phyloP scores from a whole-genome alignment of 2,113 vertebrate species.

The Hystrix cristata region DNA sequence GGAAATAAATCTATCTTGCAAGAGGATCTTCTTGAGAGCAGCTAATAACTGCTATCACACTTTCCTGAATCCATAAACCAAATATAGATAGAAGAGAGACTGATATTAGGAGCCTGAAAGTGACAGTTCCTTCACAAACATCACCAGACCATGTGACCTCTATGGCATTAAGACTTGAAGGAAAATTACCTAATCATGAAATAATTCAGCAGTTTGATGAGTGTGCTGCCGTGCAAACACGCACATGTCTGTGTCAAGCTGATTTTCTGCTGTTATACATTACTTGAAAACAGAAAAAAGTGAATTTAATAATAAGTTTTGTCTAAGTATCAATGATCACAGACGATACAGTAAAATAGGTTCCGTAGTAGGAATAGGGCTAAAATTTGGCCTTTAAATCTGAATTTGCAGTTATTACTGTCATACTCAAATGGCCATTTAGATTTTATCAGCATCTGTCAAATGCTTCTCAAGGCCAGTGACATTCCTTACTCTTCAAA shows the following conservation, averaged over 20 bases:
- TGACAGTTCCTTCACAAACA: constrained; percentile 89
- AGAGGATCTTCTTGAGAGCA: constrained; percentile 89
- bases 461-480: constrained; percentile 47
- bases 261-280: constrained; percentile 62
- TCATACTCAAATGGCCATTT: background rate
- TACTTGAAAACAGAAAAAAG: constrained; percentile 59
- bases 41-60: constrained; percentile 91
- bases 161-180: constrained; percentile 85
- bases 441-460: constrained; percentile 14
- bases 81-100: constrained; percentile 90
- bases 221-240: constrained; percentile 62
- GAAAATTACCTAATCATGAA: constrained; percentile 87
- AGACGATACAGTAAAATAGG: background rate
- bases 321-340: background rate
- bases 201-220: constrained; percentile 86
- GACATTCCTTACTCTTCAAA: background rate
- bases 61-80: constrained; percentile 88
- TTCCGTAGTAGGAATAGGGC: background rate
- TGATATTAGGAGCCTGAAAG: constrained; percentile 88
- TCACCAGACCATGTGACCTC: constrained; percentile 84
- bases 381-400: constrained; percentile 44
- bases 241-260: constrained; percentile 54
- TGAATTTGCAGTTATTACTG: background rate
- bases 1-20: constrained; percentile 89
- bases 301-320: constrained; percentile 36